These are phyloP conservation scores for Pipra filicauda DNA, from an alignment of 2,113 vertebrate species.

Conservation along the genomic window DNA sequence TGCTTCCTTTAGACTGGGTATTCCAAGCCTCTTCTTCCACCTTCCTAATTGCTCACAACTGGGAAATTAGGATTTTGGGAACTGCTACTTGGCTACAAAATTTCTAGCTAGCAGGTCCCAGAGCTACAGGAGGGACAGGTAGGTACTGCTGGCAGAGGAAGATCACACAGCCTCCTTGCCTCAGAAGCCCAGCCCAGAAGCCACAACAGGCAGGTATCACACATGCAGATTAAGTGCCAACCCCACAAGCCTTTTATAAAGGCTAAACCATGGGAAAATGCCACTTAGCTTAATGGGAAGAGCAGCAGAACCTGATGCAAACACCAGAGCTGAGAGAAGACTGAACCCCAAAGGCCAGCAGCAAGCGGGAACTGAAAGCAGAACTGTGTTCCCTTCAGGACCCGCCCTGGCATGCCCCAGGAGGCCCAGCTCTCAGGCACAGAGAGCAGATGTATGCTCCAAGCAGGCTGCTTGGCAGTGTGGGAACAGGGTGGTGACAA, in stretches of 20 bases:
- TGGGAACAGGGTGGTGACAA: neutral
- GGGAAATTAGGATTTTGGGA: neutral
- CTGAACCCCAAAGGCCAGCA: neutral
- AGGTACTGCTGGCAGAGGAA: neutral
- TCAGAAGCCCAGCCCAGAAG: neutral
- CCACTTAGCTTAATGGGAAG: neutral
- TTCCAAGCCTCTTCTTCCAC: neutral
- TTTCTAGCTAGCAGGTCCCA: neutral
- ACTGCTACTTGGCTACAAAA: neutral
- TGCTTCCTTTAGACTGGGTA: neutral
- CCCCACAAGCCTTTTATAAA: neutral
- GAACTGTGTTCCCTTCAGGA: neutral
- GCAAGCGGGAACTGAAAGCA: neutral
- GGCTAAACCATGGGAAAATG: neutral
- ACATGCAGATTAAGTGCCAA: neutral
- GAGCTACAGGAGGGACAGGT: neutral
- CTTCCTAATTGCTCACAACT: neutral
- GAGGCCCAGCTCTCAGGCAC: neutral
- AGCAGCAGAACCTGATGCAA: neutral
- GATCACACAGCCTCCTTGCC: neutral
- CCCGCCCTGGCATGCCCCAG: accelerated
- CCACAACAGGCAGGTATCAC: neutral
- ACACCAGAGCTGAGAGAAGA: neutral
- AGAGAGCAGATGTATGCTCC: accelerated
- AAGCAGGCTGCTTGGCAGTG: neutral